A percentile compares a stretch with the other conserved stretches of the same genome.
Conservation (phyloP, 2,113 vertebrate genomes). For the Chionis minor region DNA sequence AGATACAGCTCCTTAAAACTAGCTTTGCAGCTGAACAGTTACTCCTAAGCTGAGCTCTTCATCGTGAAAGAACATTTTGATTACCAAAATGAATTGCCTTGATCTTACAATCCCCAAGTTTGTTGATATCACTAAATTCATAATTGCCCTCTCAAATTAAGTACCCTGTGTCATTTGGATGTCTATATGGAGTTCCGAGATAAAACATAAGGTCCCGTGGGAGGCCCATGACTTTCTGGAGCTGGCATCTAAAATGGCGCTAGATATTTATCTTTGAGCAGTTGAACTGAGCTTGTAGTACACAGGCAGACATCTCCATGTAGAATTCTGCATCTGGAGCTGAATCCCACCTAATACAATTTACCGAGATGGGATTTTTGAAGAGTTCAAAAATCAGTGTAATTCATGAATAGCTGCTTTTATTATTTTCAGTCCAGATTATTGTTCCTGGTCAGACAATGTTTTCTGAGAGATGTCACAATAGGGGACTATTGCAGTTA, state of each 20-base stretch:
- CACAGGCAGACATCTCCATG: too few species aligned
- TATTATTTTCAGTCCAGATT: neutral
- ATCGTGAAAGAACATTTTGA: neutral
- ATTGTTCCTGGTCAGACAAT: neutral
- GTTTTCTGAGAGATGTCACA: neutral
- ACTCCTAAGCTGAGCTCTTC: neutral
- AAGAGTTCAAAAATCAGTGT: neutral
- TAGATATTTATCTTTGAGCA: neutral
- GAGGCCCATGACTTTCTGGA: neutral
- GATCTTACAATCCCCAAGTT: rapidly evolving
- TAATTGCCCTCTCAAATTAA: neutral
- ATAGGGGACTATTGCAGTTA: too few species aligned
- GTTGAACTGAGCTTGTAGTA: neutral
- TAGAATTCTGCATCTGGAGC: neutral
- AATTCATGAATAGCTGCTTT: neutral
- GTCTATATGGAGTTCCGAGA: neutral
- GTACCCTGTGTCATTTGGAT: neutral
- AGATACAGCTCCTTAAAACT: neutral
- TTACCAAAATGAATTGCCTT: neutral
- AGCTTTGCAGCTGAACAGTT: neutral
- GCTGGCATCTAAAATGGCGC: neutral
- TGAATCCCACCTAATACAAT: neutral
- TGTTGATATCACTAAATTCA: neutral
- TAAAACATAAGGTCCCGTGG: neutral
- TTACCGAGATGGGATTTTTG: neutral